These are phyloP conservation scores for Nemoura dubitans DNA, from an alignment of 2,888 invertebrate genomes.

Conservation along the genomic window DNA sequence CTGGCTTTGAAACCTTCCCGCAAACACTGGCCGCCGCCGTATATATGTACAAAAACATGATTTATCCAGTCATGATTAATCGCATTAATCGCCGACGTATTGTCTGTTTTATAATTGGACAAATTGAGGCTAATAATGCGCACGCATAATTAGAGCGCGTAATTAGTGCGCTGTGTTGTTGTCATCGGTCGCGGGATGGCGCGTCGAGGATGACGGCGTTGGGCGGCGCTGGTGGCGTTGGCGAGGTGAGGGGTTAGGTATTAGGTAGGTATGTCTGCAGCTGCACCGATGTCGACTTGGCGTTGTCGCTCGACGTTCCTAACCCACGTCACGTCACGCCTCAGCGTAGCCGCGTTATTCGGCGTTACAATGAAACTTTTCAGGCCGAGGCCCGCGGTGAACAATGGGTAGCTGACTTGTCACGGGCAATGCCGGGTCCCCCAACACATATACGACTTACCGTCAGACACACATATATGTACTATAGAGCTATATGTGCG, in stretches of 20 bases:
- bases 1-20: neutral
- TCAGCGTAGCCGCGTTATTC: neutral
- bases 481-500: neutral
- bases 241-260: no score
- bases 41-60: slow-evolving; percentile 22
- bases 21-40: neutral
- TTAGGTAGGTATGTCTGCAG: no score
- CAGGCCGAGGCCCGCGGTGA: no score
- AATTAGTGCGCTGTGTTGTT: slow-evolving; percentile 13
- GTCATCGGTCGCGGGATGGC: neutral
- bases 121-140: neutral
- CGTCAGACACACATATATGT: neutral
- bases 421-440: slow-evolving; percentile 1
- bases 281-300: no score
- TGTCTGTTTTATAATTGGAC: slow-evolving; percentile 25
- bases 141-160: neutral
- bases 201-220: neutral
- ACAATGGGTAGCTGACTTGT: slow-evolving; percentile 9
- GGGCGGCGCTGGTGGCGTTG: neutral
- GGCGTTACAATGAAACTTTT: neutral
- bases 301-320: no score
- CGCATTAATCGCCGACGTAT: neutral
- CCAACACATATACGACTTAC: slow-evolving; percentile 30
- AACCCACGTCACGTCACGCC: neutral
- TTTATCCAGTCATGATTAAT: slow-evolving; percentile 1